Percentiles rank a stretch among this genome's conserved stretches.
Conservation (phyloP, 2,797 vertebrate species). For the Oryzias dopingdopingensis region DNA sequence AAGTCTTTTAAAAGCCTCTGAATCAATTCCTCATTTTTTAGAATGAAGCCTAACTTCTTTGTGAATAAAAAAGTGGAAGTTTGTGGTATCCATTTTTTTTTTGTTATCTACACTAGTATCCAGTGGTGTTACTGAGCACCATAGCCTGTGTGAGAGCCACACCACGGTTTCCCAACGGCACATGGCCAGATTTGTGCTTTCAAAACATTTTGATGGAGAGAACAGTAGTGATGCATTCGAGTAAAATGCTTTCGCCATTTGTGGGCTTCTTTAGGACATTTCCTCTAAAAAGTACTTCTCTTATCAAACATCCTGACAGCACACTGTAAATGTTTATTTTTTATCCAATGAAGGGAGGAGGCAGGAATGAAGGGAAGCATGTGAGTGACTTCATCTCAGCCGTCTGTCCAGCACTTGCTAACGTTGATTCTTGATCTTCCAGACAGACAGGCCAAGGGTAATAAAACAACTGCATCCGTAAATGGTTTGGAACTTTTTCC, state of each 20-base stretch:
- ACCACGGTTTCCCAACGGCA: conserved; percentile 27
- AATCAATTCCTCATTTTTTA: too few relatives aligned
- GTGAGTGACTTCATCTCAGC: conserved; percentile 36
- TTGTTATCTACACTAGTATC: too few relatives aligned
- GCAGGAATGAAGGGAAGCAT: conserved; percentile 35
- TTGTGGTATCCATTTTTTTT: too few relatives aligned
- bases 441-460: conserved; percentile 49
- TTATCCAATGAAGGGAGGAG: conserved; percentile 39
- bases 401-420: conserved; percentile 28
- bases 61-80: too few relatives aligned
- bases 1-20: too few relatives aligned
- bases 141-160: conserved; percentile 5
- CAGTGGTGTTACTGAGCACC: background rate
- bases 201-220: conserved; percentile 47
- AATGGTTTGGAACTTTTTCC: conserved; percentile 34
- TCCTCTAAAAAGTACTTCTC: conserved; percentile 20
- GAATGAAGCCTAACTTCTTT: too few relatives aligned
- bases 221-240: conserved; percentile 33
- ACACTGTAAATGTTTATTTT: conserved; percentile 55
- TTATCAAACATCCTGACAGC: conserved; percentile 31
- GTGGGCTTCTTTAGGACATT: conserved; percentile 35
- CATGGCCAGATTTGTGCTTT: conserved; percentile 22
- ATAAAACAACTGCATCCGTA: conserved; percentile 26
- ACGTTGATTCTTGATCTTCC: conserved; percentile 36
- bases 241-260: conserved; percentile 39